Percentiles rank a stretch among this genome's conserved stretches.
phyloP scores from a whole-genome alignment of 1,140 invertebrate genomes.

The Lerema accius region DNA sequence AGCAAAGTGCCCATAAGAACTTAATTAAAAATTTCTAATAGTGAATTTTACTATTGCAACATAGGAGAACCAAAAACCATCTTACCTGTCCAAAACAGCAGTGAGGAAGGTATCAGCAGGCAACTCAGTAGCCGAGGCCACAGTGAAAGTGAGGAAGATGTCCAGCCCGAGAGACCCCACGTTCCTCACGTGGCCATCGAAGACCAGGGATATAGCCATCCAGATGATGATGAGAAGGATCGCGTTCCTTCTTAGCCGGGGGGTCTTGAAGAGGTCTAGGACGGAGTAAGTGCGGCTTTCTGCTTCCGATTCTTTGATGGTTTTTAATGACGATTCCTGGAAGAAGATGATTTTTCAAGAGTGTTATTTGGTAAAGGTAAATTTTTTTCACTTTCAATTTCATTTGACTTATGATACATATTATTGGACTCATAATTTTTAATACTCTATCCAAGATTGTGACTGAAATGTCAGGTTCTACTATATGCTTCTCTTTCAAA shows the following conservation, averaged over 20 bases:
- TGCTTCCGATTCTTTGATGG: constrained; percentile 87
- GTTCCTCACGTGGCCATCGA: constrained; percentile 93
- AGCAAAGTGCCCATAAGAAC: too few relatives aligned
- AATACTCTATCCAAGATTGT: too few relatives aligned
- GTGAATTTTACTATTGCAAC: too few relatives aligned
- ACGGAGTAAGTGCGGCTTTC: constrained; percentile 88
- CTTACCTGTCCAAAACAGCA: constrained; percentile 86
- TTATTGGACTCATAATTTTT: too few relatives aligned
- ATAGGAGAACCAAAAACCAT: constrained; percentile 15
- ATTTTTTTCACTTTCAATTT: too few relatives aligned
- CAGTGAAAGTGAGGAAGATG: constrained; percentile 92
- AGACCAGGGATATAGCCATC: constrained; percentile 94
- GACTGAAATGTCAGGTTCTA: too few relatives aligned
- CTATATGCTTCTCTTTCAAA: too few relatives aligned
- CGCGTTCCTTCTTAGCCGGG: constrained; percentile 87
- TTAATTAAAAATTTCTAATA: too few relatives aligned
- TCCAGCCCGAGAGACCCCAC: constrained; percentile 91
- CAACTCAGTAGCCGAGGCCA: constrained; percentile 91
- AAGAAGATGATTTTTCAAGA: too few relatives aligned
- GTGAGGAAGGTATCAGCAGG: constrained; percentile 93
- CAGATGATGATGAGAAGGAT: constrained; percentile 90
- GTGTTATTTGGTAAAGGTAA: too few relatives aligned
- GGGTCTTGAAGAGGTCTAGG: constrained; percentile 89
- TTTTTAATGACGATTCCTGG: constrained; percentile 86
- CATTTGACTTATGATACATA: too few relatives aligned